These are phyloP conservation scores for Pseudachorutes palmiensis DNA, from an alignment of 1,140 invertebrate genomes.

Conservation along the genomic window DNA sequence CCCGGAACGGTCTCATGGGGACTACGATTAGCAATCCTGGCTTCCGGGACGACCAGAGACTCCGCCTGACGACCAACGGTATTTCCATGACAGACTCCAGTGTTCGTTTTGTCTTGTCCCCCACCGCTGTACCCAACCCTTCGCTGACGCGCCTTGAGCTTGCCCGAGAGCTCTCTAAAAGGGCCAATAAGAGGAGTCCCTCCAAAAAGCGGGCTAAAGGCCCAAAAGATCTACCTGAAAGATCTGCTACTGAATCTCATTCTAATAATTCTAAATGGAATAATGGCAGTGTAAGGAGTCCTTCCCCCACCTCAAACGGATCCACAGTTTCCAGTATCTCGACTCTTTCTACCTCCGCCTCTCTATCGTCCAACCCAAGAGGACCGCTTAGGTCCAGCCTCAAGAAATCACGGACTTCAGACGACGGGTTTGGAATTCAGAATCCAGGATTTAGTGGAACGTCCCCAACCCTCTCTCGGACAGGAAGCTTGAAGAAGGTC, in stretches of 20 bases:
- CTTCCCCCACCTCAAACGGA: slow-evolving; percentile 21
- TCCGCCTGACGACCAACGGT: slow-evolving; percentile 25
- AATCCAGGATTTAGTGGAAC: slow-evolving; percentile 72
- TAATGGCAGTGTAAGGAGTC: slow-evolving; percentile 34
- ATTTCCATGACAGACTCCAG: slow-evolving; percentile 38
- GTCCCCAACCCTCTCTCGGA: slow-evolving; percentile 66
- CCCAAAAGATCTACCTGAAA: background rate
- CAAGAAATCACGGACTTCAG: slow-evolving; percentile 59
- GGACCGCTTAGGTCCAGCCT: slow-evolving; percentile 69
- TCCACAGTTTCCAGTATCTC: slow-evolving; percentile 21
- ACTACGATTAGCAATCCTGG: slow-evolving; percentile 36
- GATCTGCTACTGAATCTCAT: background rate
- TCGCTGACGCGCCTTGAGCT: background rate
- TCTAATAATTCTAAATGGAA: slow-evolving; percentile 6
- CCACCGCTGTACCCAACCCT: background rate
- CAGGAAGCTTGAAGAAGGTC: slow-evolving; percentile 74
- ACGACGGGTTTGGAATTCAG: slow-evolving; percentile 61
- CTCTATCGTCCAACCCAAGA: slow-evolving; percentile 49
- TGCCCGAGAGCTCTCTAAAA: background rate
- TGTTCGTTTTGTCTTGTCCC: slow-evolving; percentile 35
- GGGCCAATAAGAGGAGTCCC: background rate
- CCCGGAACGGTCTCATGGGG: slow-evolving; percentile 8
- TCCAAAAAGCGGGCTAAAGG: background rate
- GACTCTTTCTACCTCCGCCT: slow-evolving; percentile 19
- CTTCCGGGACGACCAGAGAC: slow-evolving; percentile 24